Conservation (phyloP, 2,888 invertebrate species). For the Diogma glabrata region DNA sequence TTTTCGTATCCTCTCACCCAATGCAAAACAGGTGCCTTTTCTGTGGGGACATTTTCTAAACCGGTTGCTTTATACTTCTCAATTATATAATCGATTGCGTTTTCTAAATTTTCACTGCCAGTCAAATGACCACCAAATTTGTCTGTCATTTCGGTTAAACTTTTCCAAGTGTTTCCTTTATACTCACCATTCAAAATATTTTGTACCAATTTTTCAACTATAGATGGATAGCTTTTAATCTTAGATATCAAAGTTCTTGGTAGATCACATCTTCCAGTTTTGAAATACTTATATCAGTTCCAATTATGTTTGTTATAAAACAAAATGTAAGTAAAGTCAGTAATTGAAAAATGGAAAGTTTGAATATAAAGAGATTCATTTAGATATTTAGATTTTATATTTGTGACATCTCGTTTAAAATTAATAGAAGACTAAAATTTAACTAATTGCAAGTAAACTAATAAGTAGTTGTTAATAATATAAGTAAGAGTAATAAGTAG, state of each 20-base stretch:
- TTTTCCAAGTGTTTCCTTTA: conserved; percentile 41
- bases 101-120: conserved; percentile 50
- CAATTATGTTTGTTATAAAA: no score
- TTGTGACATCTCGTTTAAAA: no score
- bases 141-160: conserved; percentile 40
- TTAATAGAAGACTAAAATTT: no score
- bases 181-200: conserved; percentile 42
- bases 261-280: conserved; percentile 27
- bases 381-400: no score
- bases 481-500: no score
- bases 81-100: conserved; percentile 55
- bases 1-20: conserved; percentile 58
- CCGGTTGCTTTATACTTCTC: conserved; percentile 33
- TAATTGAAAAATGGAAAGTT: no score
- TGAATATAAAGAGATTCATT: no score
- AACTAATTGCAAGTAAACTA: no score
- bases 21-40: conserved; percentile 46
- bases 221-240: conserved; percentile 44
- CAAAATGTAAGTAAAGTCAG: no score
- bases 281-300: background rate
- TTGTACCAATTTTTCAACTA: conserved; percentile 41
- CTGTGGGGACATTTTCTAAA: conserved; percentile 59
- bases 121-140: conserved; percentile 52
- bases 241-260: conserved; percentile 41
- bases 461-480: no score